Base-by-base conservation (phyloP, 2,888 invertebrate genomes). In the Dryomyza anilis region DNA sequence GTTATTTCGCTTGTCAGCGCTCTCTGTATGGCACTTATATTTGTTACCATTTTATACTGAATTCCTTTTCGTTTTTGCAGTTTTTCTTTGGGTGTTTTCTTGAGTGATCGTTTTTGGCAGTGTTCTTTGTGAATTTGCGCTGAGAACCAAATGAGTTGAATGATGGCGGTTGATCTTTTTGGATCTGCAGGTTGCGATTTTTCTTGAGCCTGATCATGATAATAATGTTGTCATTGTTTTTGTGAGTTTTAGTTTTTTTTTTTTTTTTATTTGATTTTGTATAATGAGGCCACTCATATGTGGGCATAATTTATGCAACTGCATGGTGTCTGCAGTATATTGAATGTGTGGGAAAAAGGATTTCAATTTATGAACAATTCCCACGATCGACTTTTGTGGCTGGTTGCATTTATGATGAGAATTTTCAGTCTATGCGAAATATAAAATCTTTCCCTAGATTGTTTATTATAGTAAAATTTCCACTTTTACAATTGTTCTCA, bases 21-120 rank as follows among this genome's bases (percentile, higher is more conserved):
- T 64, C 23, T 30, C 5, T 63, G 39, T 64, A 30, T 58, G 36
- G 21, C 55, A 55, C 36, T 55, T 55, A 7, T 19, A 36, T 36
- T 33, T 55, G 39, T 30, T 29, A 19, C 25, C 5, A 33, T 50
- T 60, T 60, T 63, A n/a, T n/a, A 46, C 14, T 55, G 33, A 16
- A 19, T 29, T 59, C 39, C 12, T 58, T 63, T 55, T 46, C 23
- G 27, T 45, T 57, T 23, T 64, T 43, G 10, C 30, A 10, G 30
- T 43, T 25, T 61, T 61, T n/a, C 14, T 3, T 36, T 25, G 10
- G 36, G 1, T 53, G 6, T 36, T 48, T 43, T 33, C 69, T 75
- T 76, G 75, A 76, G 74, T 76, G 76, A 76, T 77, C 74, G 70
- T 71, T 72, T 71, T 74, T 72, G 70, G 71, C 67, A 73, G 12